phyloP scores from a whole-genome alignment of 2,113 vertebrate genomes.

The Pomatostomus ruficeps region DNA sequence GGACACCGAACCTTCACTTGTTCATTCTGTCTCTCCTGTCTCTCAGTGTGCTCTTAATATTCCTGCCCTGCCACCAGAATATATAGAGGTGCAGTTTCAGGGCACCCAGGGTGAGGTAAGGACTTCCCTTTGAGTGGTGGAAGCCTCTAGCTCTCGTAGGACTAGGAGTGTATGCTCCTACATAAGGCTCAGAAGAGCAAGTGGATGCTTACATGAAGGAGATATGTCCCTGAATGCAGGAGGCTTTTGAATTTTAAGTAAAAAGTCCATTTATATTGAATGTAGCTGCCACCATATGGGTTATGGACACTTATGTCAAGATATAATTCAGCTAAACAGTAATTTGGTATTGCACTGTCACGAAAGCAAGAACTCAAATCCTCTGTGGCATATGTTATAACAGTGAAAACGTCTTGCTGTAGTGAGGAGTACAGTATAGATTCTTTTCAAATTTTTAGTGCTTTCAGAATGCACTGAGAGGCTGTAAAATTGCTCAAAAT shows the following conservation, averaged over 20 bases:
- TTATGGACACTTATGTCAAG: neutral
- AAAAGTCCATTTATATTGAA: neutral
- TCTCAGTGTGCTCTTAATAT: slow-evolving; percentile 81
- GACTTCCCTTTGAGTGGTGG: neutral
- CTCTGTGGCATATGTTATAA: neutral
- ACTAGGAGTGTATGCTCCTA: neutral
- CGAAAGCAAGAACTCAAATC: neutral
- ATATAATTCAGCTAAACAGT: neutral
- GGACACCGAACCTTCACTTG: slow-evolving; percentile 70
- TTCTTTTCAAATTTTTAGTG: neutral
- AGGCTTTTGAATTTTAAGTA: neutral
- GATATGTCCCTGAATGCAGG: neutral
- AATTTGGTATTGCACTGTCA: neutral
- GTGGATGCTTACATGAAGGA: neutral
- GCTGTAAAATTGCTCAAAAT: neutral
- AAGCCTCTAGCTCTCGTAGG: neutral
- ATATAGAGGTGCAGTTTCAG: slow-evolving; percentile 77
- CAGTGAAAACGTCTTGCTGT: neutral
- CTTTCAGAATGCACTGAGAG: neutral
- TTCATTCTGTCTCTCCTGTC: slow-evolving; percentile 75
- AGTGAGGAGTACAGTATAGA: neutral
- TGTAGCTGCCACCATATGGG: neutral
- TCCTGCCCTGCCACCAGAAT: slow-evolving; percentile 78
- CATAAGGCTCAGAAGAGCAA: neutral
- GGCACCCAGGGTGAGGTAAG: slow-evolving; percentile 70